Base-by-base conservation (phyloP, 2,113 vertebrate genomes). In the Sapayoa aenigma region DNA sequence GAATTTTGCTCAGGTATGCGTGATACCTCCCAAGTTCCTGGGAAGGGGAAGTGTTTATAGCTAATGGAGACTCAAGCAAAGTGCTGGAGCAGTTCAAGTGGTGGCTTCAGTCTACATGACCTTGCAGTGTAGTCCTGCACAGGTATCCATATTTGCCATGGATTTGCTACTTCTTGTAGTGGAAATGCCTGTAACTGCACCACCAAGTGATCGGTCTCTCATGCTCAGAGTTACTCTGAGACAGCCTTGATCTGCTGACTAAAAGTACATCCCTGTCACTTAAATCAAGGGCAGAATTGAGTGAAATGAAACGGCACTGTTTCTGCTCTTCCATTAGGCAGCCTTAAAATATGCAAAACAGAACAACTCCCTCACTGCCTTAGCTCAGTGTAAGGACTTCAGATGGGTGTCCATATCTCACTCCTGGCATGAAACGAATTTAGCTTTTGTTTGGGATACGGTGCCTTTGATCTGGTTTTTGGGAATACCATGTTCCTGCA, bases 291-390 rank as follows among this genome's bases (percentile, higher is more conserved):
- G 63, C 69, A 83, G 31, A 53, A 81, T n/a, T 49, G 49, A 75
- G 49, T 84, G 91, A 92, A 73, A 72, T 39, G 37, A 89, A 35
- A 58, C 97, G 95, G 94, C 94, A 39, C 53, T 11, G 20, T 92
- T 97, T 94, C 96, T 96, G 62, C 58, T 95, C 25, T 97, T 96
- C 96, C 95, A 96, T 97, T 97, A 97, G 92, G 88, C 72, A 80
- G 85, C 10, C 24, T 68, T 93, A 92, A 97, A 95, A 94, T 97
- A 94, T 85, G 90, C 95, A 94, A 94, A 97, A 72, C 39, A 60
- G 71, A 86, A 76, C 12, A 46, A n/a, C 75, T 78, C 44, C 93
- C 49, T 86, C n/a, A 7, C 27, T 82, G 47, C 49, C 86, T 68
- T 89, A 60, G 91, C 89, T 94, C 44, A 62, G n/a, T 91, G 94